phyloP scores from a whole-genome alignment of 2,113 vertebrate species.

The Dolichotis patagonum region DNA sequence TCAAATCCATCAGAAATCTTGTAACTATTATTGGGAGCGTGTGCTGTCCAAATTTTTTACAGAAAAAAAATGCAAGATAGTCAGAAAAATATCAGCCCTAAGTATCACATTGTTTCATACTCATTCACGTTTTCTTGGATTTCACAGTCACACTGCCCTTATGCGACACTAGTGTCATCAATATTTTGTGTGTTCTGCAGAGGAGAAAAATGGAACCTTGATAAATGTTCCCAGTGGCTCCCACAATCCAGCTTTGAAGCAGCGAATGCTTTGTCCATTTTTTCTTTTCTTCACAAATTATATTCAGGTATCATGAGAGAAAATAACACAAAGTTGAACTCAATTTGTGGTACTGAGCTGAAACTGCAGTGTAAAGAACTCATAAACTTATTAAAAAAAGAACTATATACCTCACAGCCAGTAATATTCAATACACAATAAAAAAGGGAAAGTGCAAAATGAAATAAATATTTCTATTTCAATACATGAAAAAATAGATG shows the following conservation, averaged over 20 bases:
- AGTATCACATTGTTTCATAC: neutral
- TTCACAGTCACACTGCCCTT: rapidly evolving
- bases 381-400: neutral
- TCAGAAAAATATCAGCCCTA: neutral
- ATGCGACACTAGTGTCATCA: too few relatives aligned
- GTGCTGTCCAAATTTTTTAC: neutral
- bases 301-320: neutral
- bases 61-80: neutral
- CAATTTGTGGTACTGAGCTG: neutral
- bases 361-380: neutral
- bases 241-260: neutral
- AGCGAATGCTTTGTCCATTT: neutral
- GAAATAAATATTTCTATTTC: neutral
- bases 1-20: neutral
- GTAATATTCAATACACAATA: neutral
- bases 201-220: neutral
- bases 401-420: neutral
- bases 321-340: neutral
- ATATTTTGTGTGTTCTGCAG: neutral
- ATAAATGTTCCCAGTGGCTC: neutral
- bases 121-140: neutral
- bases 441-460: neutral
- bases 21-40: neutral
- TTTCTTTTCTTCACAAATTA: neutral
- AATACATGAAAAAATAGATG: neutral